phyloP scores from a whole-genome alignment of 2,888 invertebrate genomes.

The Celastrina argiolus region DNA sequence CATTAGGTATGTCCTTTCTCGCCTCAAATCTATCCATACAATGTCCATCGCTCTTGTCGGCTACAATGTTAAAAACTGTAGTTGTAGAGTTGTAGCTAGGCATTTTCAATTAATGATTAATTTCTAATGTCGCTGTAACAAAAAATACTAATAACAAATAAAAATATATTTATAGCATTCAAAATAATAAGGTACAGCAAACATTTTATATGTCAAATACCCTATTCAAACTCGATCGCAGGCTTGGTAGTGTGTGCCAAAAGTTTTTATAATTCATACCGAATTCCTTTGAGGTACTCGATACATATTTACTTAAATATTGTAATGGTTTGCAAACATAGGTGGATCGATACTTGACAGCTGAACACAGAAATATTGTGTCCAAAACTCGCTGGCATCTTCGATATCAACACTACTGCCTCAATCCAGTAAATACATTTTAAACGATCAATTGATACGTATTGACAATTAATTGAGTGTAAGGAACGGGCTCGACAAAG shows the following conservation, averaged over 20 bases:
- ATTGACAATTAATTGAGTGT: constrained; percentile 51
- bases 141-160: too few species aligned
- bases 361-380: neutral
- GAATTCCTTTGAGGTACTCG: neutral
- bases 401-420: constrained; percentile 25
- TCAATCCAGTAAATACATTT: constrained; percentile 27
- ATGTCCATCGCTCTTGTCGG: too few species aligned
- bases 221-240: neutral
- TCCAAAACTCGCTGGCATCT: neutral
- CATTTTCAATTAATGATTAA: too few species aligned
- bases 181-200: too few species aligned
- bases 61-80: too few species aligned
- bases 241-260: neutral
- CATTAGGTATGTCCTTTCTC: too few species aligned
- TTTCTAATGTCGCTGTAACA: too few species aligned
- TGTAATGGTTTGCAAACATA: neutral
- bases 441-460: constrained; percentile 43
- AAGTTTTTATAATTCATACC: neutral
- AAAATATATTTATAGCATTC: too few species aligned
- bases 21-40: too few species aligned
- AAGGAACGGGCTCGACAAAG: constrained; percentile 34
- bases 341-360: neutral
- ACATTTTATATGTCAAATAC: too few species aligned
- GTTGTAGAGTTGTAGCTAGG: too few species aligned
- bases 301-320: neutral